Conservation (phyloP, 2,797 vertebrate genomes). For the Dipus sagitta region DNA sequence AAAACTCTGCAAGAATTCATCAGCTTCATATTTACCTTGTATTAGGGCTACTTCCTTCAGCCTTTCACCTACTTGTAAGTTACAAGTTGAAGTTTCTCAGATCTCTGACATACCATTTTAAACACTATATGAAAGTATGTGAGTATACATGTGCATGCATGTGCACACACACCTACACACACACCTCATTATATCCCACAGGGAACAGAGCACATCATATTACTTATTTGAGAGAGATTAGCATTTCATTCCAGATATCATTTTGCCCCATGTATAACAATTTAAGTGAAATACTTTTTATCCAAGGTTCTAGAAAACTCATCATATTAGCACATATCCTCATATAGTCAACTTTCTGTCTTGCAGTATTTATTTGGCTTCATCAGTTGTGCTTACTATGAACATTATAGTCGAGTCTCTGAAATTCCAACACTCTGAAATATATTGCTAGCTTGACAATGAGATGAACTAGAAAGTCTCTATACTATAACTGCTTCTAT, state of each 20-base stretch:
- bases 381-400: neutral
- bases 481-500: neutral
- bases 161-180: neutral
- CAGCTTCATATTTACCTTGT: neutral
- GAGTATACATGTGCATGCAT: too few species aligned
- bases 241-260: neutral
- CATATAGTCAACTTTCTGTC: neutral
- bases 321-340: neutral
- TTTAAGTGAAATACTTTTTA: neutral
- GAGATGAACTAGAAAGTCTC: neutral
- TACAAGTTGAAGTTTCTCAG: neutral
- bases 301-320: neutral
- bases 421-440: conserved; percentile 16
- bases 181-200: neutral
- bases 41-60: neutral
- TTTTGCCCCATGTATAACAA: neutral
- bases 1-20: neutral
- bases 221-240: conserved; percentile 24
- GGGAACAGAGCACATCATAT: neutral
- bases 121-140: neutral
- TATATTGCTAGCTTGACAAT: neutral
- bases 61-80: neutral
- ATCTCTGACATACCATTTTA: neutral
- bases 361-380: neutral
- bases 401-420: neutral